Conservation (phyloP, 2,797 vertebrate genomes). For the Antennarius maculatus region DNA sequence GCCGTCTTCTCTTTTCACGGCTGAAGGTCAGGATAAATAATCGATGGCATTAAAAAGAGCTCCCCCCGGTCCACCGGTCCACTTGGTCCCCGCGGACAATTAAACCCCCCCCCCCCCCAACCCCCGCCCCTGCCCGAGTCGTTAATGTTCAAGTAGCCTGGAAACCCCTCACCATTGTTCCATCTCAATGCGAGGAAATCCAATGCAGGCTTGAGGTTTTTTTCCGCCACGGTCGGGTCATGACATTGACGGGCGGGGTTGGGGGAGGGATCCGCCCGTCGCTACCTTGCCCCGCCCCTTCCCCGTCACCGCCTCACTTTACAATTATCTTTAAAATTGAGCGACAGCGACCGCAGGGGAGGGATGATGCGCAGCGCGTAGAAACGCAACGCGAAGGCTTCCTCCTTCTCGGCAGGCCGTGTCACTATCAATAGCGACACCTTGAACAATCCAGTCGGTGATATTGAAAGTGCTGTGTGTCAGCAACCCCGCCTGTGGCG, state of each 20-base stretch:
- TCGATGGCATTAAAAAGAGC: constrained; percentile 71
- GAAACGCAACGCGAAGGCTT: constrained; percentile 69
- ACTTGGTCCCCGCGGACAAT: constrained; percentile 65
- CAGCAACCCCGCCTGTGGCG: constrained; percentile 69
- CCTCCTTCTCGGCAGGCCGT: constrained; percentile 62
- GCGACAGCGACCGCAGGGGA: constrained; percentile 31
- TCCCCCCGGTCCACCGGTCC: constrained; percentile 32
- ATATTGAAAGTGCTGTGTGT: constrained; percentile 80
- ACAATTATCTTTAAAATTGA: constrained; percentile 51
- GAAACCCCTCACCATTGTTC: constrained; percentile 70
- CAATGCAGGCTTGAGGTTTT: constrained; percentile 67
- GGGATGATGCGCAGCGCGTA: constrained; percentile 11
- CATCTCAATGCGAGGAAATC: constrained; percentile 70
- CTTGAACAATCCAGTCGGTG: constrained; percentile 79
- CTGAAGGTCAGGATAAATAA: constrained; percentile 80
- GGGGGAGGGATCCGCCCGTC: no score
- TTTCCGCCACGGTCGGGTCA: constrained; percentile 49
- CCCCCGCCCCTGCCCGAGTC: constrained; percentile 36
- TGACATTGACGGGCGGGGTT: constrained; percentile 61
- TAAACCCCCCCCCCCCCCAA: constrained; percentile 45
- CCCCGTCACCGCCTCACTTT: constrained; percentile 9
- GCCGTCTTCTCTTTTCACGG: constrained; percentile 60
- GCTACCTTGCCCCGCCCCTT: not conserved
- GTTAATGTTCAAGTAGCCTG: constrained; percentile 76
- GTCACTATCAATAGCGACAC: constrained; percentile 80